phyloP scores from a whole-genome alignment of 1,140 invertebrate species.

The Catajapyx aquilonaris region DNA sequence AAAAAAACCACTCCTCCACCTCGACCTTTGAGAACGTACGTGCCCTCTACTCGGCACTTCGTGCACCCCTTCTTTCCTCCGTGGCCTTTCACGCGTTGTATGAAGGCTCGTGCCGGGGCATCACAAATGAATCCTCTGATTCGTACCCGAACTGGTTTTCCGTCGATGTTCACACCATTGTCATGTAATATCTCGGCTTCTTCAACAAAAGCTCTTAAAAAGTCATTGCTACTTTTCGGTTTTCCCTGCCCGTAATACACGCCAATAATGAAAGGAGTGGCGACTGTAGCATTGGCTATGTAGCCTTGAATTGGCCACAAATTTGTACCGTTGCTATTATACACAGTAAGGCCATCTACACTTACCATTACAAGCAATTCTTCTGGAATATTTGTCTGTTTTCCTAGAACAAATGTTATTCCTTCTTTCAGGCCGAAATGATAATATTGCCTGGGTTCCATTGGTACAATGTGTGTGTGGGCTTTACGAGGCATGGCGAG shows the following conservation, averaged over 20 bases:
- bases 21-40: too few relatives aligned
- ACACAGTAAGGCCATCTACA: too few relatives aligned
- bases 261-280: constrained; percentile 13
- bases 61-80: constrained; percentile 10
- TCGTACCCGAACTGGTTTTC: not conserved
- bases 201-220: constrained; percentile 10
- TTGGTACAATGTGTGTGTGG: too few relatives aligned
- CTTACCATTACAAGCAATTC: too few relatives aligned
- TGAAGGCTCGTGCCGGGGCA: constrained; percentile 9
- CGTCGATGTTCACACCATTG: constrained; percentile 7
- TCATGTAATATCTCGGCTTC: constrained; percentile 10
- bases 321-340: too few relatives aligned
- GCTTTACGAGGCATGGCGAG: too few relatives aligned
- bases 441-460: too few relatives aligned
- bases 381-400: too few relatives aligned
- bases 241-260: constrained; percentile 12
- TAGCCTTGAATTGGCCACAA: too few relatives aligned
- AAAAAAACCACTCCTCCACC: constrained; percentile 7
- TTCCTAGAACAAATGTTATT: too few relatives aligned
- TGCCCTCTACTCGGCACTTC: constrained; percentile 9
- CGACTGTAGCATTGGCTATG: too few relatives aligned
- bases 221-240: constrained; percentile 9
- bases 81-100: constrained; percentile 8
- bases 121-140: constrained; percentile 10
- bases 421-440: too few relatives aligned